Evolutionary conservation across 2,113 vertebrate species (phyloP), one percentile per base, ranked within the genome.

Genomic region (Eretmochelys imbricata): DNA sequence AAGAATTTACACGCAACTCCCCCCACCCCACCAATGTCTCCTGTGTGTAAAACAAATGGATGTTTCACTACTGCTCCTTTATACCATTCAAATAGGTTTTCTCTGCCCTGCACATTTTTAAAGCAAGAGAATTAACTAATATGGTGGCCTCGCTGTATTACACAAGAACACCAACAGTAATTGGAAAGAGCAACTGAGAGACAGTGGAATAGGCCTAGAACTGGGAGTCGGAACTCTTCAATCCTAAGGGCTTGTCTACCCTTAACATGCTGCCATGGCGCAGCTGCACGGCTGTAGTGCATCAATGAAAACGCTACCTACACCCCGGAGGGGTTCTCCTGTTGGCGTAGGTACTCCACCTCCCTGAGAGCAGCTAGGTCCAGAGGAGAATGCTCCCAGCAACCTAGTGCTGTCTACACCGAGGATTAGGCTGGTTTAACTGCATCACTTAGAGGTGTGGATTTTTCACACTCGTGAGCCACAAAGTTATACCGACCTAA

Each of bases 51-150:
- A 97, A 80, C 27, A 95, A 96, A 97, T 79, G 2, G 78, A 81
- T 83, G 12, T 50, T 81, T 93, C 94, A 85, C 81, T 93, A 29
- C 82, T 96, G 87, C 50, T 93, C 82, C 65, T 93, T 95, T 94
- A 57, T 85, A 80, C 82, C 91, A 84, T 88, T 84, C 80, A 90
- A 42, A 65, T 83, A 83, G 89, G 46, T 48, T 81, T 95, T 89
- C 95, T 78, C 57, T 75, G 85, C 25, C 38, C 31, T 72, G 46
- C 1, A 8, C 38, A 8, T 85, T 94, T 94, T 88, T 88, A 84
- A 94, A 82, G 93, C n/a, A 87, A 81, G 49, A 79, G 54, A 90
- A 51, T 0, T 0, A 25, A 90, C 85, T 16, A 1, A 1, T 0
- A 0, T 1, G n/a, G 76, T 76, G 93, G 89, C 91, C 86, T 50